Conservation (phyloP, 2,113 vertebrate genomes). For the Phycodurus eques region DNA sequence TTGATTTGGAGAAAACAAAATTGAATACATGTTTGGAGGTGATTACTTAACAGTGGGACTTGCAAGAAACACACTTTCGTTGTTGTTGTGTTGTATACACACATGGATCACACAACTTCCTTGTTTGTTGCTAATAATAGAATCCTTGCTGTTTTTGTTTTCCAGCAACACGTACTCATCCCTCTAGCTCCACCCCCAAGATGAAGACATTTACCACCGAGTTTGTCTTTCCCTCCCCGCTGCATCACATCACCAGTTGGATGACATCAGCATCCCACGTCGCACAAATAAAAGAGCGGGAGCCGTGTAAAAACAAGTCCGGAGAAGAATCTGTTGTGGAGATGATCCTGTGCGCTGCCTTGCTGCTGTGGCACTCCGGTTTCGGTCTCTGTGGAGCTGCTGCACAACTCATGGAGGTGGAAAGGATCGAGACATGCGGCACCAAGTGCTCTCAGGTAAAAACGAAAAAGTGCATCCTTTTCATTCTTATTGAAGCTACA, state of each 20-base stretch:
- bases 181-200: constrained; percentile 24
- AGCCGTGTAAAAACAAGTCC: background rate
- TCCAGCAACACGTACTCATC: background rate
- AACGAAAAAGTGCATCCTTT: background rate
- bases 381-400: constrained; percentile 33
- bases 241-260: background rate
- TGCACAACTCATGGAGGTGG: constrained; percentile 29
- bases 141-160: background rate
- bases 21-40: background rate
- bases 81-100: background rate
- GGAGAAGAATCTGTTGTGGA: background rate
- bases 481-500: background rate
- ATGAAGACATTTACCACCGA: background rate
- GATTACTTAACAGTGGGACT: background rate
- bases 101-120: background rate
- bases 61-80: no score
- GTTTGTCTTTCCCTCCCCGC: background rate
- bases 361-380: constrained; percentile 32
- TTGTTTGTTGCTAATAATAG: background rate
- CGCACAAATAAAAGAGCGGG: background rate
- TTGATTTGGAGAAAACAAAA: background rate
- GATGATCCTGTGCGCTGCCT: constrained; percentile 47
- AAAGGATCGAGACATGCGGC: constrained; percentile 54
- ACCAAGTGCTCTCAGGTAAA: constrained; percentile 68
- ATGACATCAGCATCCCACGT: background rate